A percentile compares a stretch with the other conserved stretches of the same genome.
These are phyloP conservation scores for Gorsachius goisagi DNA, from an alignment of 2,113 vertebrate species.

Conservation along the genomic window DNA sequence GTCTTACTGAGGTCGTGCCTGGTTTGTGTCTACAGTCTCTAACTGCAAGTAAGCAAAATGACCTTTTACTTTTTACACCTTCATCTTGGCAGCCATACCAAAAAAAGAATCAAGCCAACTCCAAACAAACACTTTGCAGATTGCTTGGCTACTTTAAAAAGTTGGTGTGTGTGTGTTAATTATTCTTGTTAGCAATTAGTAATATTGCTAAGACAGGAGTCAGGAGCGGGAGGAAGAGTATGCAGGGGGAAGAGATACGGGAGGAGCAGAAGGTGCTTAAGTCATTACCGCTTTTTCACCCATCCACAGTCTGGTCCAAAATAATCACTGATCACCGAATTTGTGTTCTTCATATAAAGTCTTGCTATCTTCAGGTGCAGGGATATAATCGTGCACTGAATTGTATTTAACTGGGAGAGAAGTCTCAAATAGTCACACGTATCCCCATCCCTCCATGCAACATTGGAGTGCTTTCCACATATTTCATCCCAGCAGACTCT, in stretches of 20 bases:
- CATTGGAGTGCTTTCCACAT: neutral
- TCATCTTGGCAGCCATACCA: neutral
- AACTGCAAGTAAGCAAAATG: neutral
- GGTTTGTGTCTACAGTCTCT: neutral
- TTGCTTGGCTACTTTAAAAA: neutral
- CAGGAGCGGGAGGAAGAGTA: neutral
- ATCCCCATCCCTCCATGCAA: neutral
- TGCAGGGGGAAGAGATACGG: neutral
- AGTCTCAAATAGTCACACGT: fast-evolving
- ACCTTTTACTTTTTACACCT: neutral
- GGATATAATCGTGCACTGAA: neutral
- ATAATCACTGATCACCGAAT: neutral
- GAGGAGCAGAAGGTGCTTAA: neutral
- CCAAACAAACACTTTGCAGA: neutral
- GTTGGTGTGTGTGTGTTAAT: neutral
- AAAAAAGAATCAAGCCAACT: neutral
- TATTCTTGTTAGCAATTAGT: neutral
- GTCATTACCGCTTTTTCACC: neutral
- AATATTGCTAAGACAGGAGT: neutral
- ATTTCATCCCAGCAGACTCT: neutral
- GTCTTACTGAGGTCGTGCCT: neutral
- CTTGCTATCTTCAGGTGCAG: neutral
- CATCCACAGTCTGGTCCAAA: neutral
- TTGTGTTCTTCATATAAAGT: neutral
- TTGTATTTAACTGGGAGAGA: neutral